Conservation (phyloP, 2,888 invertebrate genomes). For the Acleris holmiana region DNA sequence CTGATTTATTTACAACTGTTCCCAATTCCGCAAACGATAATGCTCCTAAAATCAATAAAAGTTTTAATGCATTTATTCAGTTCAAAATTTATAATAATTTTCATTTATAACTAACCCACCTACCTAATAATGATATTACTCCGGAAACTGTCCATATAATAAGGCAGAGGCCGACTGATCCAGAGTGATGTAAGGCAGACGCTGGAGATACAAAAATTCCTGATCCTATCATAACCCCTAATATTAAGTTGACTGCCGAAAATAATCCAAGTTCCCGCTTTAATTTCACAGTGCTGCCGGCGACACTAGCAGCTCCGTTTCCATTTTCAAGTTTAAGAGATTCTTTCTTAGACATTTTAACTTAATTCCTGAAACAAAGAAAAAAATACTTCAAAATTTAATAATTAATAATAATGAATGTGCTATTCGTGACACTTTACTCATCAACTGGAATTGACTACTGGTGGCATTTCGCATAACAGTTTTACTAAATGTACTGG, state of each 20-base stretch:
- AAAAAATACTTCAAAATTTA: constrained; percentile 25
- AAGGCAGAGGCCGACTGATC: constrained; percentile 91
- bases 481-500: too few relatives aligned
- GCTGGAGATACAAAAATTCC: constrained; percentile 95
- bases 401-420: background rate
- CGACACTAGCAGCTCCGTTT: constrained; percentile 48
- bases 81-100: background rate
- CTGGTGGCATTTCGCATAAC: too few relatives aligned
- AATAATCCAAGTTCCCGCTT: constrained; percentile 91
- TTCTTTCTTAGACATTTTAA: constrained; percentile 58
- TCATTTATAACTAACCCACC: constrained; percentile 70
- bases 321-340: constrained; percentile 49
- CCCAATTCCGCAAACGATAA: constrained; percentile 92
- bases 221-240: constrained; percentile 95
- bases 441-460: too few relatives aligned
- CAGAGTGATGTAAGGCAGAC: constrained; percentile 89
- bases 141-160: constrained; percentile 92
- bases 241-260: constrained; percentile 92
- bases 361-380: constrained; percentile 50
- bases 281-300: constrained; percentile 83
- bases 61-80: background rate
- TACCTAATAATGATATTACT: constrained; percentile 90
- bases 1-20: constrained; percentile 90
- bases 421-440: too few relatives aligned
- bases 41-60: constrained; percentile 84